phyloP scores from a whole-genome alignment of 23 tunicate genomes.

The Ciona savignyi region DNA sequence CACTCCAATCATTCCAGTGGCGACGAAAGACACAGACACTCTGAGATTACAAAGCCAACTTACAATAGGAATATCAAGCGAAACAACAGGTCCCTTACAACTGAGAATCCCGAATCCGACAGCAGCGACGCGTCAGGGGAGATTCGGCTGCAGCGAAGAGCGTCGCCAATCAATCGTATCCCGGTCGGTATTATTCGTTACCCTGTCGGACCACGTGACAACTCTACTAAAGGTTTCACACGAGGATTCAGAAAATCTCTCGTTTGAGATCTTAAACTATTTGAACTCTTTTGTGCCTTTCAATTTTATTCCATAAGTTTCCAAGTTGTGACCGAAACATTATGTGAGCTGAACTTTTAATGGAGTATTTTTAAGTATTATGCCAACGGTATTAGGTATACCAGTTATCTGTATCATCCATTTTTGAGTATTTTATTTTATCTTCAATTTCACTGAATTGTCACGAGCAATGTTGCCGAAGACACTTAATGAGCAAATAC shows the following conservation, averaged over 20 bases:
- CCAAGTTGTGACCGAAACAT: neutral
- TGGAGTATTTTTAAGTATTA: too few species aligned
- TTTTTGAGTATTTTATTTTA: too few species aligned
- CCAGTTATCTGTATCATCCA: too few species aligned
- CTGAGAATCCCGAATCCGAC: constrained; percentile 5
- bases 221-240: constrained; percentile 8
- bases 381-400: too few species aligned
- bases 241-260: constrained; percentile 19
- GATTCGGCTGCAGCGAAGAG: constrained; percentile 1
- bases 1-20: constrained; percentile 76
- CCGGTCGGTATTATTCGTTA: constrained; percentile 4
- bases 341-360: too few species aligned
- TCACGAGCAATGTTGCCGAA: too few species aligned
- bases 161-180: neutral
- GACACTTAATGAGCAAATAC: too few species aligned
- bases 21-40: constrained; percentile 8
- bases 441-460: too few species aligned
- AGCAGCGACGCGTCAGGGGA: constrained; percentile 9
- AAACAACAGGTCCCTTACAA: neutral
- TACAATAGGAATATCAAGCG: neutral
- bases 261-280: neutral
- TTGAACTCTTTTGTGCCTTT: neutral
- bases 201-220: constrained; percentile 24
- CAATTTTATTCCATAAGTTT: neutral
- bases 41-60: neutral